Conservation (phyloP, 1,140 invertebrate species). For the Drosophila pseudoobscura region DNA sequence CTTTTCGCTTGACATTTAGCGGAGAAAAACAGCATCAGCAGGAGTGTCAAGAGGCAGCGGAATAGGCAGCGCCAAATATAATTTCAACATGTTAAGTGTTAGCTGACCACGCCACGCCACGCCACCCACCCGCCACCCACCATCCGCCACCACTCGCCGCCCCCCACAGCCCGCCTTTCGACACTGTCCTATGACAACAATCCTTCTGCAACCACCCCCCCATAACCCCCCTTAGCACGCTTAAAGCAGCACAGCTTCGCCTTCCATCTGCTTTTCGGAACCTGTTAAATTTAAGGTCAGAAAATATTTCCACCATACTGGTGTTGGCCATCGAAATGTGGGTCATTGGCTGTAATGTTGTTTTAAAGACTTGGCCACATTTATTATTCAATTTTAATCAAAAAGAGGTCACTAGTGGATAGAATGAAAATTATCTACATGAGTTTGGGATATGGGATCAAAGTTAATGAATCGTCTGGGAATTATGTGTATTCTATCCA, state of each 20-base stretch:
- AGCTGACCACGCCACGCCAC: constrained; percentile 35
- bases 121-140: not conserved
- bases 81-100: constrained; percentile 78
- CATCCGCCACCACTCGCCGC: constrained; percentile 7
- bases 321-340: constrained; percentile 26
- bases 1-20: constrained; percentile 76
- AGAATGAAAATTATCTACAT: no score
- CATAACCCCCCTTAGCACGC: constrained; percentile 23
- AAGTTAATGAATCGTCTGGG: no score
- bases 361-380: constrained; percentile 41
- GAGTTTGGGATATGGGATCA: no score
- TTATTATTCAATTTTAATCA: constrained; percentile 50
- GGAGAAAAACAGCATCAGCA: constrained; percentile 48
- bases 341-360: constrained; percentile 49
- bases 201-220: constrained; percentile 50
- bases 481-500: no score
- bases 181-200: constrained; percentile 71
- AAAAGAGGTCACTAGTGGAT: not conserved
- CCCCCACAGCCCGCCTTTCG: constrained; percentile 20
- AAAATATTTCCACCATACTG: not conserved
- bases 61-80: constrained; percentile 54
- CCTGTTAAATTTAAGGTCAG: constrained; percentile 27
- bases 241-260: constrained; percentile 29
- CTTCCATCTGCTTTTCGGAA: not conserved
- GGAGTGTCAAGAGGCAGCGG: constrained; percentile 4